Conservation (phyloP, 2,113 vertebrate genomes). For the Python bivittatus region DNA sequence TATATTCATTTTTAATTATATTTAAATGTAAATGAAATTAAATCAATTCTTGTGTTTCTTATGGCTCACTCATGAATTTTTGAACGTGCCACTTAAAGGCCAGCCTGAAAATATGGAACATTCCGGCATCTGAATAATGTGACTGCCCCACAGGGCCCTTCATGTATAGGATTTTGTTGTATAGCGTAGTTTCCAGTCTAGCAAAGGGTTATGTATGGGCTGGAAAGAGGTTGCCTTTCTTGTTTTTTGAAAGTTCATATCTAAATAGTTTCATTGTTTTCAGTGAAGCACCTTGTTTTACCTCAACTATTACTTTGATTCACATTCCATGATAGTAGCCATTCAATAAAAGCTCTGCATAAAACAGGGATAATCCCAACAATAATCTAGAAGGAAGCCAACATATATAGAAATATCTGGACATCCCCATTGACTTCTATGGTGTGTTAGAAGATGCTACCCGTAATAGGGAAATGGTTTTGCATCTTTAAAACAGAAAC, state of each 20-base stretch:
- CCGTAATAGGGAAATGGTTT: background rate
- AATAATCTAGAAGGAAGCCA: background rate
- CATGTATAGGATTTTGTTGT: background rate
- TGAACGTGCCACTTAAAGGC: background rate
- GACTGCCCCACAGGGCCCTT: background rate
- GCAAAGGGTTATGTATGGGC: background rate
- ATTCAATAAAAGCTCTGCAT: background rate
- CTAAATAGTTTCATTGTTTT: background rate
- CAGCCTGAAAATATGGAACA: background rate
- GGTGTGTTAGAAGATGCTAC: background rate
- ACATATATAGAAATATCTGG: background rate
- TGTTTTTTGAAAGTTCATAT: background rate
- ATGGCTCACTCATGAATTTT: background rate
- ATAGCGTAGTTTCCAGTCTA: background rate
- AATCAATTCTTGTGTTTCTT: background rate
- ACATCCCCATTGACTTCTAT: no score
- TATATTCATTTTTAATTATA: background rate
- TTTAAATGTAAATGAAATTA: background rate
- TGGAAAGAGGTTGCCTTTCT: background rate
- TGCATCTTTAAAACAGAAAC: background rate
- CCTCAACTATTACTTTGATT: background rate
- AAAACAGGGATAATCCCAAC: background rate
- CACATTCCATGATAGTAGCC: background rate
- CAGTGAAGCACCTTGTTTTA: background rate
- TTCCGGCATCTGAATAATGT: background rate